Evolutionary conservation across 2,113 vertebrate species (phyloP).

Genomic region (Pterocles orientalis): DNA sequence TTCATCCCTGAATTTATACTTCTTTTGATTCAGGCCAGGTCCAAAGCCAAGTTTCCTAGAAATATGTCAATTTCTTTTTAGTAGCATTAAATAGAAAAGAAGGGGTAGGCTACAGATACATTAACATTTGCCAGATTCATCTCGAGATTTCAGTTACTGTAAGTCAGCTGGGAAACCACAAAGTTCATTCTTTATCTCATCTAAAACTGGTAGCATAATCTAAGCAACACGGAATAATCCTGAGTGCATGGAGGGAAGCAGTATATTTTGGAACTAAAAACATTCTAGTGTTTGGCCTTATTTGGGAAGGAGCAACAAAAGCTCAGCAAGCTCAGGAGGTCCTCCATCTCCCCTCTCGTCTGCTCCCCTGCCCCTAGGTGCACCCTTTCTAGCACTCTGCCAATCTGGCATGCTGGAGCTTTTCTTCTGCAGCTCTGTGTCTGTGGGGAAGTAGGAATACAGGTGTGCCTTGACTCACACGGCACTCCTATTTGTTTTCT

Average conservation of each 20-base stretch:
- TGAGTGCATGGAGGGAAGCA: neutral
- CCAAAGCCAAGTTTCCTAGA: neutral
- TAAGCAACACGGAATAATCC: neutral
- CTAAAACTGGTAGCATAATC: neutral
- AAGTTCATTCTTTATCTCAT: neutral
- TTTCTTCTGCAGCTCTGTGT: neutral
- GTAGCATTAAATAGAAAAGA: neutral
- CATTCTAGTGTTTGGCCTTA: neutral
- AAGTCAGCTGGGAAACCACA: neutral
- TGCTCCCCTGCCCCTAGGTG: neutral
- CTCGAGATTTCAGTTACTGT: neutral
- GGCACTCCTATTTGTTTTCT: neutral
- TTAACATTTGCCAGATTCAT: neutral
- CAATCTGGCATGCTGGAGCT: neutral
- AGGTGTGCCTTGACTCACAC: neutral
- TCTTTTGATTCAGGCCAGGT: neutral
- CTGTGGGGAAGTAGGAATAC: neutral
- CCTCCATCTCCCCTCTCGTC: neutral
- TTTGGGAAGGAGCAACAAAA: neutral
- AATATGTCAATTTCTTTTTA: neutral
- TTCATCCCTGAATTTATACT: neutral
- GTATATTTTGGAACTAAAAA: neutral
- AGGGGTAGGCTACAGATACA: neutral
- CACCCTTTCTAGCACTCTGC: neutral
- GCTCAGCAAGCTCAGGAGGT: neutral